Evolutionary conservation across 2,888 invertebrate species (phyloP), one percentile per base, ranked within the genome.

Genomic region (Leistus spinibarbis): DNA sequence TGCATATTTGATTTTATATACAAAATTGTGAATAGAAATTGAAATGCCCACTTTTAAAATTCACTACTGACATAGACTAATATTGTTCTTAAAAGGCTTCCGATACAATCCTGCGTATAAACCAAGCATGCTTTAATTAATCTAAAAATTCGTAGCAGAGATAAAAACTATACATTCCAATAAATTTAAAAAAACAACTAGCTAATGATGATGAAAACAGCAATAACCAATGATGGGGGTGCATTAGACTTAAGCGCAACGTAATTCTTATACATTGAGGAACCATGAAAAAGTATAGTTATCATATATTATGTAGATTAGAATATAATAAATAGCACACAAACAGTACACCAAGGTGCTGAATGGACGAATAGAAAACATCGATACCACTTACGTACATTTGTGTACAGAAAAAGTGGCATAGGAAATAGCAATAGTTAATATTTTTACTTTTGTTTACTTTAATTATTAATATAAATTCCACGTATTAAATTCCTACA

Each of bases 401-500:
- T 53, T 24, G 69, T 53, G 69, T 64, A 75, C 69, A 63, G 69
- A 75, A 67, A 53, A 56, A 74, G 74, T 74, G 74, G 68, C 68
- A 74, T 69, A 75, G 75, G 75, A 75, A 63, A 75, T 75, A 69
- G 69, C 22, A 73, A 60, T 64, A 72, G 40, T 73, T 73, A 73
- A 66, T 73, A 66, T 73, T 73, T n/a, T 64, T 64, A 24, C 23
- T 23, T 57, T 19, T 57, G 17, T 57, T 63, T 63, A 63, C 22
- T 22, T 63, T 24, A 24, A 73, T 73, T 63, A 40, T 66, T 27
- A 27, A 19, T 75, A 75, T 69, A 75, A 75, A 75, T 40, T 75
- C 75, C 75, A 75, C 69, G 69, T 75, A 75, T 75, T 75, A 69
- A 75, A 75, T 68, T 73, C 62, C 75, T 75, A 75, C 53, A 63